Percentiles rank a stretch among this genome's conserved stretches.
Conservation (phyloP, 2,797 vertebrate genomes). For the Sebastes wilsoni region DNA sequence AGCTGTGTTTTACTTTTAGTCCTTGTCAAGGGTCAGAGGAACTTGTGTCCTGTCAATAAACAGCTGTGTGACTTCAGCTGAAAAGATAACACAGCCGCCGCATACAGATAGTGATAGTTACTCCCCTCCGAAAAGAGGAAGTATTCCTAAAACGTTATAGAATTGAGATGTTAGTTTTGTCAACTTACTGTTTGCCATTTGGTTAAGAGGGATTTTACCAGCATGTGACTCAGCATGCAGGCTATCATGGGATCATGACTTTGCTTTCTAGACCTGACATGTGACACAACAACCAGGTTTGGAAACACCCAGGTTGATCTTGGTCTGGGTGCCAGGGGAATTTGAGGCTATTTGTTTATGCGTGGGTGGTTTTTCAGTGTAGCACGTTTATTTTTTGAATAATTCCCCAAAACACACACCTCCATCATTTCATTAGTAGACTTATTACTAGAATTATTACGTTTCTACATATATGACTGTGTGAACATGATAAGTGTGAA, state of each 20-base stretch:
- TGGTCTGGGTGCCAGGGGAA: constrained; percentile 33
- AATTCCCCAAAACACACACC: neutral
- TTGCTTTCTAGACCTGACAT: neutral
- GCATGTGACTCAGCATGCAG: constrained; percentile 17
- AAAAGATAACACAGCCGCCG: neutral
- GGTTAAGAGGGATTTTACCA: constrained; percentile 3
- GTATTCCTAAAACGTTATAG: neutral
- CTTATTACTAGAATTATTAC: neutral
- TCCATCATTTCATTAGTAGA: constrained; percentile 8
- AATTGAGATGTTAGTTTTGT: neutral
- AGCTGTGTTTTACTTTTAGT: neutral
- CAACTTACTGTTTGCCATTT: neutral
- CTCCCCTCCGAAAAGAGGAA: constrained; percentile 47
- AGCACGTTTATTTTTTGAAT: neutral
- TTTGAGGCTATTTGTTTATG: constrained; percentile 26
- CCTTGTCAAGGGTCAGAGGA: neutral
- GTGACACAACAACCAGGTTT: neutral
- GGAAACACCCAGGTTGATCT: constrained; percentile 56
- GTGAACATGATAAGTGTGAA: neutral
- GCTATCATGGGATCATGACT: constrained; percentile 35
- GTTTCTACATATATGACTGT: neutral
- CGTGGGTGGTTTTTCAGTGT: constrained; percentile 26
- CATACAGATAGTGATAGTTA: neutral
- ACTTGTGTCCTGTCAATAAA: neutral
- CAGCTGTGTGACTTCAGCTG: neutral